Percentiles rank a stretch among this genome's conserved stretches.
Evolutionary conservation across 2,888 invertebrate genomes (phyloP).

Genomic region (Andrena hattorfiana): DNA sequence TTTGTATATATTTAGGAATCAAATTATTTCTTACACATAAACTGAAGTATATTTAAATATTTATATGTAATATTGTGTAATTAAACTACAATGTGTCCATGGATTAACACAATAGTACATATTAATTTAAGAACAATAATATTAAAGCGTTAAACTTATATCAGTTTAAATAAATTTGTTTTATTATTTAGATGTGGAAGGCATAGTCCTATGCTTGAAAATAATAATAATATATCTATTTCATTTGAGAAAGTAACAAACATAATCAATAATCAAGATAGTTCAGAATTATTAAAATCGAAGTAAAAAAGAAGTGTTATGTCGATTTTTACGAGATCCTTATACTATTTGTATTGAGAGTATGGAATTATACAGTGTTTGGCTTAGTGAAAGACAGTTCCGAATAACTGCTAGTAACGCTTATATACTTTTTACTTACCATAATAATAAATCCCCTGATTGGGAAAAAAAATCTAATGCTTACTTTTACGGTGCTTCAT

Average conservation of each 20-base stretch:
- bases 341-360: neutral
- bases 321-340: constrained; percentile 3
- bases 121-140: neutral
- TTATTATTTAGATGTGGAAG: constrained; percentile 1
- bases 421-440: neutral
- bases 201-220: neutral
- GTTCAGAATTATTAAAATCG: neutral
- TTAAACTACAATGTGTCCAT: neutral
- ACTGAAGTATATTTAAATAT: neutral
- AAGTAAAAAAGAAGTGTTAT: neutral
- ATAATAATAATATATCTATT: neutral
- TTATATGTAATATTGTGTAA: constrained; percentile 5
- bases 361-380: neutral
- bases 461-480: neutral
- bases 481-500: neutral
- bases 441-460: neutral
- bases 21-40: no score
- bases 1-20: neutral
- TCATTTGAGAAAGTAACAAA: neutral
- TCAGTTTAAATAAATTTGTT: neutral
- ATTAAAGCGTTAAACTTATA: neutral
- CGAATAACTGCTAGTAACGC: neutral
- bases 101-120: neutral
- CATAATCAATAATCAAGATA: neutral
- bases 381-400: constrained; percentile 1